phyloP scores from a whole-genome alignment of 1,140 invertebrate species.

The Aricia agestis region DNA sequence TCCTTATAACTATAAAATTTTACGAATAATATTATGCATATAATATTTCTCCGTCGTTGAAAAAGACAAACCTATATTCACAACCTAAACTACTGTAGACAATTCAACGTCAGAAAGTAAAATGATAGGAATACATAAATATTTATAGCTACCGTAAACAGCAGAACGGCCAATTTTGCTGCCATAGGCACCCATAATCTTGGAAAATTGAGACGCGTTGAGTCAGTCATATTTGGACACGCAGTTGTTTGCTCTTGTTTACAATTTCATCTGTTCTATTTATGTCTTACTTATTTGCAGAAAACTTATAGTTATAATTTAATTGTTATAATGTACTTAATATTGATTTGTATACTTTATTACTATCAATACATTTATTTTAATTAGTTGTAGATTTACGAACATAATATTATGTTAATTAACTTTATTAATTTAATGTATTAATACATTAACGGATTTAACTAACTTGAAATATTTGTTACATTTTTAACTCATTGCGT shows the following conservation, averaged over 20 bases:
- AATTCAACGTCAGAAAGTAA: conserved; percentile 41
- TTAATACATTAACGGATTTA: no score
- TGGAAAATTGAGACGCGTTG: conserved; percentile 40
- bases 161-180: conserved; percentile 37
- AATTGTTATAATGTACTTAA: no score
- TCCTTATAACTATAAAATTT: not conserved
- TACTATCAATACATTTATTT: no score
- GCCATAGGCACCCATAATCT: conserved; percentile 34
- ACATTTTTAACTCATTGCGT: not conserved
- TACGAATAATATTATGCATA: conserved; percentile 4
- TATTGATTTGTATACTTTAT: no score
- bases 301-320: not conserved
- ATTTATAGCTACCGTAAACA: conserved; percentile 50
- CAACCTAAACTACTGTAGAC: conserved; percentile 5
- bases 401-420: no score
- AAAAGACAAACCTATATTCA: conserved; percentile 18
- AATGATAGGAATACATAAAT: conserved; percentile 49
- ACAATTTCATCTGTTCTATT: conserved; percentile 8
- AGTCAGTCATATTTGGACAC: conserved; percentile 22
- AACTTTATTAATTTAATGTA: no score
- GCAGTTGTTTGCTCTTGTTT: not conserved
- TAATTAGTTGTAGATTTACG: no score
- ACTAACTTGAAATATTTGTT: no score
- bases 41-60: not conserved
- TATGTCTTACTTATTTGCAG: not conserved